These are phyloP conservation scores for Craterocephalus amniculus DNA, from an alignment of 2,797 vertebrate genomes.

Conservation along the genomic window DNA sequence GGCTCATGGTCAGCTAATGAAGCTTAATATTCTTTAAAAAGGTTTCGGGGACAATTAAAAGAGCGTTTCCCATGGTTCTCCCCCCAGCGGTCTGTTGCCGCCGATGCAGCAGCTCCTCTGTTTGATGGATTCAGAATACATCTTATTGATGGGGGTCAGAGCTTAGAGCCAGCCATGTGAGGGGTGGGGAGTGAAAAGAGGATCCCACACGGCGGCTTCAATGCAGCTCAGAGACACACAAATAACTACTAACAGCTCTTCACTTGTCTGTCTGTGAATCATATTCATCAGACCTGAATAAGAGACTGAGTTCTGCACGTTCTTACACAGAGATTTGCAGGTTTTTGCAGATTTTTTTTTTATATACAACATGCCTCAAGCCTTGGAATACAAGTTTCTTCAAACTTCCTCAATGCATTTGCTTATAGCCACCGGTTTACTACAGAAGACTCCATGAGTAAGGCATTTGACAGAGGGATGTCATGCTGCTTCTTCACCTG, in stretches of 20 bases:
- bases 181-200: conserved; percentile 73
- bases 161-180: conserved; percentile 80
- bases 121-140: conserved; percentile 85
- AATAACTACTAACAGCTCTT: conserved; percentile 75
- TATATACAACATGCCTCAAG: not conserved
- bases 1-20: conserved; percentile 84
- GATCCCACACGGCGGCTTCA: conserved; percentile 69
- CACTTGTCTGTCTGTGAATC: conserved; percentile 81
- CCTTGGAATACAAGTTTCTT: not conserved
- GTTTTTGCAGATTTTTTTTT: conserved; percentile 18
- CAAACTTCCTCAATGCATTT: conserved; percentile 3
- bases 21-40: conserved; percentile 89
- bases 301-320: conserved; percentile 59
- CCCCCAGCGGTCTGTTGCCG: conserved; percentile 77
- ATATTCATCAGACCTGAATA: conserved; percentile 67
- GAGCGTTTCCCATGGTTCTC: conserved; percentile 83
- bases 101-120: conserved; percentile 80
- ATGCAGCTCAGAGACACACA: conserved; percentile 56
- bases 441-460: not conserved
- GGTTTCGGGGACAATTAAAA: conserved; percentile 83
- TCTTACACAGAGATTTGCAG: conserved; percentile 23
- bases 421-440: not conserved
- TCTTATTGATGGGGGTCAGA: conserved; percentile 88
- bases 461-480: conserved; percentile 7
- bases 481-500: conserved; percentile 22